Conservation (phyloP, 2,888 invertebrate genomes). For the Physocephala rufipes region DNA sequence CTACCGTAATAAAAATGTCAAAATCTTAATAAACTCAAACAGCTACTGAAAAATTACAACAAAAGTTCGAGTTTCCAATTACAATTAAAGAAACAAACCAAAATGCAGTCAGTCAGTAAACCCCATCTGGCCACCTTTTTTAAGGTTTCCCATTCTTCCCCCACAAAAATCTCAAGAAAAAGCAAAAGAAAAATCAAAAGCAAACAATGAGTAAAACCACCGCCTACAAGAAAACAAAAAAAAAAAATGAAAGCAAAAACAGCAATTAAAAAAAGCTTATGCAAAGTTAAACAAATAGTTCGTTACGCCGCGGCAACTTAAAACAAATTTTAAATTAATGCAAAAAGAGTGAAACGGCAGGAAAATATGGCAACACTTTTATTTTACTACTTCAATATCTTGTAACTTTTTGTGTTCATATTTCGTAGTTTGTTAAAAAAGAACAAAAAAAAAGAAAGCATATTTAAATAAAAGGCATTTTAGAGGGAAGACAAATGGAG, state of each 20-base stretch:
- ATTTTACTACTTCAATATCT: constrained; percentile 11
- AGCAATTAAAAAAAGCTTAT: not conserved
- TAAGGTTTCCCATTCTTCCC: too few relatives aligned
- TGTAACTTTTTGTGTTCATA: not conserved
- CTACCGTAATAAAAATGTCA: constrained; percentile 24
- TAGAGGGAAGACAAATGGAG: not conserved
- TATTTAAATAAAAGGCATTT: constrained; percentile 8
- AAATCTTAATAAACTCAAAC: constrained; percentile 26
- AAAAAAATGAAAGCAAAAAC: not conserved
- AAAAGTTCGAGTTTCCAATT: too few relatives aligned
- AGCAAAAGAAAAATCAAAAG: not conserved
- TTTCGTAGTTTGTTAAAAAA: not conserved
- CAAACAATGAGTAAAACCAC: not conserved
- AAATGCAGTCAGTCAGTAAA: not conserved
- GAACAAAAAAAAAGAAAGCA: not conserved
- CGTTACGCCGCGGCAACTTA: constrained; percentile 7
- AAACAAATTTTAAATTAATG: constrained; percentile 6
- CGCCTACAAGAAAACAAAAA: not conserved
- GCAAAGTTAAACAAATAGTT: not conserved
- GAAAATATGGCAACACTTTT: constrained; percentile 15
- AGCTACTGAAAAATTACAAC: constrained; percentile 17
- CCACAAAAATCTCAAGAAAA: not conserved
- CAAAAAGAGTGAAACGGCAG: not conserved
- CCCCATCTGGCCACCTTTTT: too few relatives aligned
- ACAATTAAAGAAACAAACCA: not conserved